These are phyloP conservation scores for Orchestia grillus DNA, from an alignment of 1,140 invertebrate genomes.

Conservation along the genomic window DNA sequence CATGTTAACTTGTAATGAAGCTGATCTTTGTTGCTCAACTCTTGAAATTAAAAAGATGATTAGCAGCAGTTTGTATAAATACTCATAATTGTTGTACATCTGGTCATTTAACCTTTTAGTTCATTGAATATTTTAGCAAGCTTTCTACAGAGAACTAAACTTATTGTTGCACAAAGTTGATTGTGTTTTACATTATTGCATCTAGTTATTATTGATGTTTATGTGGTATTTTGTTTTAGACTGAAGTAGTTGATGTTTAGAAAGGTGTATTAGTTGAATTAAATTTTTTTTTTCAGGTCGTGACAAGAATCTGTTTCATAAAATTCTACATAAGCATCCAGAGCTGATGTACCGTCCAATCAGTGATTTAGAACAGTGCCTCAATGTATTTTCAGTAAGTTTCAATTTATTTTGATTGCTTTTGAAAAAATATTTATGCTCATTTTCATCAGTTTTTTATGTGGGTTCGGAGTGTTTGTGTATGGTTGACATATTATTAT, in stretches of 20 bases:
- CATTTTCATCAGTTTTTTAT: neutral
- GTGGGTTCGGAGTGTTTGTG: neutral
- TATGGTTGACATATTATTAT: neutral
- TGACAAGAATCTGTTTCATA: neutral
- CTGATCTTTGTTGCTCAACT: no score
- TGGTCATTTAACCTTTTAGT: no score
- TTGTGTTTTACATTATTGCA: no score
- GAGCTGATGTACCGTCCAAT: neutral
- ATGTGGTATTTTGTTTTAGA: no score
- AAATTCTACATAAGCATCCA: neutral
- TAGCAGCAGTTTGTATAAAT: no score
- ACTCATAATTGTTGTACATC: no score
- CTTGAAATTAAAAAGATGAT: no score
- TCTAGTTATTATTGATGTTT: no score
- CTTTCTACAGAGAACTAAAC: no score
- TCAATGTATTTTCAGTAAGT: conserved; percentile 16
- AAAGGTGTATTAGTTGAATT: neutral
- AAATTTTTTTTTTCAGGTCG: neutral
- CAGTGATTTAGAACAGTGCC: neutral
- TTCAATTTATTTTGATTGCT: neutral
- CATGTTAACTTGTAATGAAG: no score
- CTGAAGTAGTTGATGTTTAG: neutral
- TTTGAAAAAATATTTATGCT: neutral
- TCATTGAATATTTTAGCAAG: no score
- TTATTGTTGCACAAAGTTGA: no score